Conservation (phyloP, 2,888 invertebrate genomes). For the Tryphoninae sp. region DNA sequence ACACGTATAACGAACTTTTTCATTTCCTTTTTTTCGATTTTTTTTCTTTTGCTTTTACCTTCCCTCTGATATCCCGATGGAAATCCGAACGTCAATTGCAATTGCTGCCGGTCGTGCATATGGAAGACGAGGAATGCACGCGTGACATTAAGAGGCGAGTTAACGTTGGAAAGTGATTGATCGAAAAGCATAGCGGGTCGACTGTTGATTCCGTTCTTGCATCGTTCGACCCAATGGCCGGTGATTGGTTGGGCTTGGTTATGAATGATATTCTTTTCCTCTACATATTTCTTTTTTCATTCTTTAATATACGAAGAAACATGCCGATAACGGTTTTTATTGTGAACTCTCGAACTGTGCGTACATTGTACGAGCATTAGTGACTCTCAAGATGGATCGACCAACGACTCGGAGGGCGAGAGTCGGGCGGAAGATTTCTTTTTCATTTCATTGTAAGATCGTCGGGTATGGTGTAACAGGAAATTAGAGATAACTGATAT, state of each 20-base stretch:
- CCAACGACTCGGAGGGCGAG: slow-evolving; percentile 16
- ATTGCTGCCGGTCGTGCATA: slow-evolving; percentile 5
- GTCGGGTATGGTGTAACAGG: slow-evolving; percentile 36
- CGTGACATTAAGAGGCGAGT: slow-evolving; percentile 35
- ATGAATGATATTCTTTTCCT: slow-evolving; percentile 1
- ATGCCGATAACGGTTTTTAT: slow-evolving; percentile 25
- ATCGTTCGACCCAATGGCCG: slow-evolving; percentile 18
- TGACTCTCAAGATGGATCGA: slow-evolving; percentile 20
- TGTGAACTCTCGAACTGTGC: not conserved
- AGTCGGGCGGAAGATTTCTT: slow-evolving; percentile 43
- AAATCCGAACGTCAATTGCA: slow-evolving; percentile 33
- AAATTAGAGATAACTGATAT: slow-evolving; percentile 63
- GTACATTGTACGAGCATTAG: slow-evolving; percentile 8
- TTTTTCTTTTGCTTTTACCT: not conserved
- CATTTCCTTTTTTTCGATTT: slow-evolving; percentile 10
- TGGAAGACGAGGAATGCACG: slow-evolving; percentile 21
- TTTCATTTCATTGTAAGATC: slow-evolving; percentile 1
- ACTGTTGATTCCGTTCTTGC: slow-evolving; percentile 26
- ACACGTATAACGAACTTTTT: slow-evolving; percentile 42
- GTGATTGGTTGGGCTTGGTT: slow-evolving; percentile 27
- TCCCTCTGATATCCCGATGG: slow-evolving; percentile 19
- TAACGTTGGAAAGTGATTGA: slow-evolving; percentile 39
- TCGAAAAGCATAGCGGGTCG: slow-evolving; percentile 27
- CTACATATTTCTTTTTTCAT: not conserved
- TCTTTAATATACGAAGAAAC: slow-evolving; percentile 19